Conservation (phyloP, 2,113 vertebrate genomes). For the Seriola quinqueradiata region DNA sequence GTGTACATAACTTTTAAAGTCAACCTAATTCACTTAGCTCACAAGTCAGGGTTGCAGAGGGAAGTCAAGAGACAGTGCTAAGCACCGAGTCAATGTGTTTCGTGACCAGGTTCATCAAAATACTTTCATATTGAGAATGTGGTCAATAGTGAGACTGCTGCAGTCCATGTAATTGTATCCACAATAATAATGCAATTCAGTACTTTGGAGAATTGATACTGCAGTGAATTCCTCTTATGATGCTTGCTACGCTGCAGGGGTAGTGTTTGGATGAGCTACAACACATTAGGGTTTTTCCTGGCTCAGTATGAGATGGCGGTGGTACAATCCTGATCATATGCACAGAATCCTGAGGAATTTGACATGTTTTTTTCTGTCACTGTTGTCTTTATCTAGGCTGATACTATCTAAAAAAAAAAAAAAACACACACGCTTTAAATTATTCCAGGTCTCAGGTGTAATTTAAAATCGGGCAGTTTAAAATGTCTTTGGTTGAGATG, state of each 20-base stretch:
- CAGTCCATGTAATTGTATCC: neutral
- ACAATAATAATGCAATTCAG: neutral
- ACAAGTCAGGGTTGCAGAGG: neutral
- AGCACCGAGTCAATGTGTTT: conserved; percentile 1
- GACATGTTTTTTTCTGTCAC: too few relatives aligned
- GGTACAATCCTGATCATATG: too few relatives aligned
- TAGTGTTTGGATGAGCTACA: neutral
- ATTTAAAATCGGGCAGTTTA: too few relatives aligned
- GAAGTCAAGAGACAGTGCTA: neutral
- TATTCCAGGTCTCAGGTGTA: too few relatives aligned
- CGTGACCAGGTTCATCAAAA: conserved; percentile 19
- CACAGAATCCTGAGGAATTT: too few relatives aligned
- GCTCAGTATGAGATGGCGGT: too few relatives aligned
- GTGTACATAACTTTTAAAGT: neutral
- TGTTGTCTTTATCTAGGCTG: too few relatives aligned
- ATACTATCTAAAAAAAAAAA: too few relatives aligned
- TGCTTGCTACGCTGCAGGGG: neutral
- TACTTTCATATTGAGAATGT: conserved; percentile 12
- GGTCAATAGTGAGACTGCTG: conserved; percentile 1
- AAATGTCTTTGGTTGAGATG: too few relatives aligned
- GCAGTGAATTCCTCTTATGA: neutral
- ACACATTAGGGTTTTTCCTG: too few relatives aligned
- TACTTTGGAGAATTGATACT: neutral
- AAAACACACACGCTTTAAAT: too few relatives aligned
- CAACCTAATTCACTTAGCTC: neutral